phyloP scores from a whole-genome alignment of 1,140 invertebrate species.

The Eciton burchellii region DNA sequence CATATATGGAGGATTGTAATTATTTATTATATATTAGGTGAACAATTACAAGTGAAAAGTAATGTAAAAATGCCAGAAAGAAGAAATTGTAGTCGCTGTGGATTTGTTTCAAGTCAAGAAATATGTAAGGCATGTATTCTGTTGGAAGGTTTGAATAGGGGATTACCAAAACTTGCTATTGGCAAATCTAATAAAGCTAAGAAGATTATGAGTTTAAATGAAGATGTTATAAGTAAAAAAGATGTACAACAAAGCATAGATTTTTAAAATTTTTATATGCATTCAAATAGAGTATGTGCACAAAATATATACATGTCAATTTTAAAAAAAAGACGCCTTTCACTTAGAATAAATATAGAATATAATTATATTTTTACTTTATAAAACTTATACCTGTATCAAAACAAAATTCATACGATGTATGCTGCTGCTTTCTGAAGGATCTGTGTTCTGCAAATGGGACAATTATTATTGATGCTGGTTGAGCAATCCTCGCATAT shows the following conservation, averaged over 20 bases:
- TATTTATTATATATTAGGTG: slow-evolving; percentile 88
- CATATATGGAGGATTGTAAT: background rate
- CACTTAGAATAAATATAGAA: too few species aligned
- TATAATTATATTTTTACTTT: background rate
- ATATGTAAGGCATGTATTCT: slow-evolving; percentile 99
- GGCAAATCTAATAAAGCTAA: slow-evolving; percentile 94
- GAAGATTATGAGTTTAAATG: slow-evolving; percentile 78
- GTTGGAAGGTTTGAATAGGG: slow-evolving; percentile 97
- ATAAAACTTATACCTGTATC: background rate
- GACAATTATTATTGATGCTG: slow-evolving; percentile 89
- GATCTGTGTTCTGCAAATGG: slow-evolving; percentile 90
- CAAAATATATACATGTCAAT: slow-evolving; percentile 49
- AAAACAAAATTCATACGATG: slow-evolving; percentile 82
- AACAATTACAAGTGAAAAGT: slow-evolving; percentile 93
- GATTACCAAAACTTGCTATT: slow-evolving; percentile 94
- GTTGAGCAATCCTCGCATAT: slow-evolving; percentile 93
- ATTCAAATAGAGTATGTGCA: slow-evolving; percentile 13
- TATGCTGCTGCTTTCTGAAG: slow-evolving; percentile 89
- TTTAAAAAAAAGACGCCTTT: slow-evolving; percentile 46
- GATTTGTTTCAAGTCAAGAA: slow-evolving; percentile 97
- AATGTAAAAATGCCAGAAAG: slow-evolving; percentile 93
- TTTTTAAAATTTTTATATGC: slow-evolving; percentile 61
- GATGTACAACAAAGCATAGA: slow-evolving; percentile 59
- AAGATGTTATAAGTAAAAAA: slow-evolving; percentile 40
- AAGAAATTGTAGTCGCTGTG: slow-evolving; percentile 94